These are phyloP conservation scores for Calonectris borealis DNA, from an alignment of 2,113 vertebrate species.

Conservation along the genomic window DNA sequence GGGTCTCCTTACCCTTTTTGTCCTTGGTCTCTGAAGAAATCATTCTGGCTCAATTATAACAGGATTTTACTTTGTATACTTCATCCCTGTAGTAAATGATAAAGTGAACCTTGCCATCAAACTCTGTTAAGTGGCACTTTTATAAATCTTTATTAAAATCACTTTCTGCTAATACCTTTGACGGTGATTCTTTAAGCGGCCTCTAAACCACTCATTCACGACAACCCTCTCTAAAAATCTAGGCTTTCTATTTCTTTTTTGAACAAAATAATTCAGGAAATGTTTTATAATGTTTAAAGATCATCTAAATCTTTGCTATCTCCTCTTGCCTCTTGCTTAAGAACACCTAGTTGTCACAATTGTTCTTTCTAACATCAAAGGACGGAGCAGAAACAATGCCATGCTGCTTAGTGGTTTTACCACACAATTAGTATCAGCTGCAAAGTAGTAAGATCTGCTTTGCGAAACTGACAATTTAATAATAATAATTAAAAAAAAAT, in stretches of 20 bases:
- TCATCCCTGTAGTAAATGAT: too few species aligned
- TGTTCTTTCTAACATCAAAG: not conserved
- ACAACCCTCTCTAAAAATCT: not conserved
- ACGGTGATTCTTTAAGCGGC: too few species aligned
- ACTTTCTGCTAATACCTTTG: too few species aligned
- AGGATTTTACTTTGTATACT: too few species aligned
- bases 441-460: not conserved
- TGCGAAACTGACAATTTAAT: not conserved
- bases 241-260: not conserved
- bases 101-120: too few species aligned
- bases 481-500: not conserved
- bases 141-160: too few species aligned
- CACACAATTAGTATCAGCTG: not conserved
- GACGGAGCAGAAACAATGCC: not conserved
- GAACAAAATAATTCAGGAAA: not conserved
- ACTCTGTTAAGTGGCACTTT: too few species aligned
- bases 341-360: not conserved
- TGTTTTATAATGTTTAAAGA: not conserved
- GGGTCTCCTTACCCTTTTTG: too few species aligned
- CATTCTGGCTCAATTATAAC: too few species aligned
- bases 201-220: too few species aligned
- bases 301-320: not conserved
- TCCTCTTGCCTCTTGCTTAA: not conserved
- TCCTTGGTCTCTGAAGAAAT: too few species aligned
- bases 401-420: not conserved